Evolutionary conservation across 2,888 invertebrate genomes (phyloP), one percentile per base, ranked within the genome.

Genomic region (Girardia tigrina): DNA sequence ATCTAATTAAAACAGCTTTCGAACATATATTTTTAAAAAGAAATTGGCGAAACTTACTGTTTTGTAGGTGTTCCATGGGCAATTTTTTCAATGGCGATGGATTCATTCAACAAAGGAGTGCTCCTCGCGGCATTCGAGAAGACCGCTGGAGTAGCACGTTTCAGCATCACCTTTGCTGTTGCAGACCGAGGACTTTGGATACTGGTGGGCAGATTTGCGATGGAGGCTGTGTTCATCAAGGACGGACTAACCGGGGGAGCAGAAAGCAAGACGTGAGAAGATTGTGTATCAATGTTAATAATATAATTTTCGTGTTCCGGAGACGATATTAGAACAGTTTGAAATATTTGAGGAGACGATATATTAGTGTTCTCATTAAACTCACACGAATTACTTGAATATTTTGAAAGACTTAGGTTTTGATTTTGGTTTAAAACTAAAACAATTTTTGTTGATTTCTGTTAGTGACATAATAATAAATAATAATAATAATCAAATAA

Each of bases 361-460:
- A 56, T 20, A 16, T 56, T 56, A 20, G 4, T 16, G n/a, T 56
- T 56, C 23, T 4, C 56, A 2, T 4, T 56, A 4, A 56, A 56
- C n/a, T 56, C 56, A 56, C n/a, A 8, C 23, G 56, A 56, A 56
- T 56, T 56, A n/a, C n/a, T 56, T n/a, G 56, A 56, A 56, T 56
- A 56, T 56, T 56, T 56, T 56, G 56, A 56, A 56, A 56, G 56
- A 56, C 56, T 56, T 4, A 56, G 56, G 56, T 56, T 56, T 16
- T 56, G 56, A 16, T 56, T 56, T 56, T 56, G 56, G 23, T 56
- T 56, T 56, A 56, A 56, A 4, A 56, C n/a, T n/a, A n/a, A n/a
- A n/a, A n/a, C n/a, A n/a, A n/a, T n/a, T n/a, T n/a, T n/a, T n/a
- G n/a, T n/a, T n/a, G n/a, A n/a, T n/a, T n/a, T n/a, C n/a, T n/a